Evolutionary conservation across 2,888 invertebrate species (phyloP).

Genomic region (Pterostichus niger): DNA sequence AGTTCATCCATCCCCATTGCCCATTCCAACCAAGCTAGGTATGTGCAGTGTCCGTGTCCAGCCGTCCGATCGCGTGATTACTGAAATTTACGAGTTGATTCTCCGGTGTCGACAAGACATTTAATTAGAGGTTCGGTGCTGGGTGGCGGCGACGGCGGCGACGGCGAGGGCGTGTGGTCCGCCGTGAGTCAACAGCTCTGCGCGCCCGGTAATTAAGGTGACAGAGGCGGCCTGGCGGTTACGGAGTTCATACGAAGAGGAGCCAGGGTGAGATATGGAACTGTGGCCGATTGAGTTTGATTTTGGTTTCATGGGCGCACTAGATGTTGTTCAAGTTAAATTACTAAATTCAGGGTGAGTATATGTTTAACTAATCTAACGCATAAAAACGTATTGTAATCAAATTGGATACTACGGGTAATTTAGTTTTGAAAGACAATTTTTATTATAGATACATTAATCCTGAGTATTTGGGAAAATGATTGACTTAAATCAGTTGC

Average conservation of each 20-base stretch:
- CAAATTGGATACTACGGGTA: no score
- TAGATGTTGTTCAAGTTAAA: background rate
- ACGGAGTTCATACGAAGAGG: slow-evolving; percentile 30
- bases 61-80: slow-evolving; percentile 63
- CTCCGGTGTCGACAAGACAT: slow-evolving; percentile 74
- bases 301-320: slow-evolving; percentile 31
- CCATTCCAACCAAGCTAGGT: background rate
- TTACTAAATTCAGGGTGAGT: no score
- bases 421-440: no score
- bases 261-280: slow-evolving; percentile 6
- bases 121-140: slow-evolving; percentile 74
- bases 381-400: no score
- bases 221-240: slow-evolving; percentile 68
- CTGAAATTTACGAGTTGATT: slow-evolving; percentile 74
- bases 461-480: no score
- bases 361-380: no score
- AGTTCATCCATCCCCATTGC: slow-evolving; percentile 26
- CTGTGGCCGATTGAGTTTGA: slow-evolving; percentile 28
- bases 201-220: slow-evolving; percentile 73
- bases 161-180: slow-evolving; percentile 72
- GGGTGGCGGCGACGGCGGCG: slow-evolving; percentile 70
- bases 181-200: slow-evolving; percentile 71
- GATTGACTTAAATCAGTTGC: no score
- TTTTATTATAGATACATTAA: no score
- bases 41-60: slow-evolving; percentile 24